phyloP scores from a whole-genome alignment of 2,113 vertebrate species.

The Cichladusa arquata region DNA sequence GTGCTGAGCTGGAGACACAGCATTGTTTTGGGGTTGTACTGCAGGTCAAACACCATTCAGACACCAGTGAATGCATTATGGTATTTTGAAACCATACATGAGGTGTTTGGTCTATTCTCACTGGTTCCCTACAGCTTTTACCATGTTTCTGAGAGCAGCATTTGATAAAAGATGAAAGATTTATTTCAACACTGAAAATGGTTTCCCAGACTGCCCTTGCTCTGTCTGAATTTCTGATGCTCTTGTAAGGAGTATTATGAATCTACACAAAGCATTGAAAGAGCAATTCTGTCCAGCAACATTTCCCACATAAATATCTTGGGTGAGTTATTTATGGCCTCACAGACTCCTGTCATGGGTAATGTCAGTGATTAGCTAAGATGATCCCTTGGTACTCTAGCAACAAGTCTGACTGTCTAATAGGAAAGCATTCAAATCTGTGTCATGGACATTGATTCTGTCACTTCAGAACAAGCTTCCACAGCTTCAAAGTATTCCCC shows the following conservation, averaged over 20 bases:
- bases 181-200: not conserved
- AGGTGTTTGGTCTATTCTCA: not conserved
- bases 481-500: slow-evolving; percentile 5
- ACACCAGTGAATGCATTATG: not conserved
- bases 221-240: not conserved
- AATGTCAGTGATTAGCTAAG: slow-evolving; percentile 26
- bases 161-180: not conserved
- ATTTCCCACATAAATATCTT: not conserved
- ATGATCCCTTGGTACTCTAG: not conserved
- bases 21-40: not conserved
- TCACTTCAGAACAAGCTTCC: slow-evolving; percentile 32
- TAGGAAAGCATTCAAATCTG: slow-evolving; percentile 29
- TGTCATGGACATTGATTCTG: slow-evolving; percentile 41
- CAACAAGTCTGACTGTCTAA: not conserved
- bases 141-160: not conserved
- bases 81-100: not conserved
- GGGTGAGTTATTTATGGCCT: not conserved
- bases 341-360: not conserved
- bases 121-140: rapidly evolving
- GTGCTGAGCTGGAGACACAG: not conserved
- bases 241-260: not conserved
- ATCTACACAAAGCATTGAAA: not conserved
- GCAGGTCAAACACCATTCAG: not conserved
- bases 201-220: not conserved
- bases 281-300: not conserved